A percentile compares a stretch with the other conserved stretches of the same genome.
phyloP scores from a whole-genome alignment of 2,888 invertebrate species.

The Cryptocheilus praepositus region DNA sequence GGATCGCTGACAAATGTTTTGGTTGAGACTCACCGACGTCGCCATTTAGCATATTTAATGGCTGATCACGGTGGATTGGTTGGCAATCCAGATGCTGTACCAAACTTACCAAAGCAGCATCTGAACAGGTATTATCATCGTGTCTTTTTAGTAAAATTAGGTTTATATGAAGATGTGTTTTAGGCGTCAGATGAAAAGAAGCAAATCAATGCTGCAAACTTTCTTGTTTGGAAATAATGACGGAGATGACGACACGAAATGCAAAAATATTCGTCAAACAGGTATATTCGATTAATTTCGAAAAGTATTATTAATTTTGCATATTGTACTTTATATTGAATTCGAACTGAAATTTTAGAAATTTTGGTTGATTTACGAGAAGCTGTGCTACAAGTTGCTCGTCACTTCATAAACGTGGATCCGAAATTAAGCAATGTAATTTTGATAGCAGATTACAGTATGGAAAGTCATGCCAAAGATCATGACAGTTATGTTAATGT shows the following conservation, averaged over 20 bases:
- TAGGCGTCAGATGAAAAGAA: constrained; percentile 91
- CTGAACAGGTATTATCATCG: constrained; percentile 79
- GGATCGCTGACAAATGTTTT: constrained; percentile 89
- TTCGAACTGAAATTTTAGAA: constrained; percentile 76
- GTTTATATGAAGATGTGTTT: constrained; percentile 50
- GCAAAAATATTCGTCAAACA: constrained; percentile 98
- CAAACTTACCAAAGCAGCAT: constrained; percentile 96
- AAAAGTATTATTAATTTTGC: neutral
- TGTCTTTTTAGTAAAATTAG: neutral
- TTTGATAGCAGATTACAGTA: constrained; percentile 93
- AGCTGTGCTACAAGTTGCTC: constrained; percentile 92
- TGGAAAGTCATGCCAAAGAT: constrained; percentile 96
- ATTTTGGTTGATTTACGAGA: constrained; percentile 98
- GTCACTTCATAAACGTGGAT: constrained; percentile 96
- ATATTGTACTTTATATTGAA: constrained; percentile 7
- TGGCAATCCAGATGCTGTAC: constrained; percentile 90
- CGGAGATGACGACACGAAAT: constrained; percentile 88
- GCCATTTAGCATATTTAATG: constrained; percentile 97
- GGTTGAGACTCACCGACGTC: constrained; percentile 91
- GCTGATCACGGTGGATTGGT: constrained; percentile 96
- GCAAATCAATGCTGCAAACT: constrained; percentile 92
- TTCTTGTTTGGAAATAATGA: constrained; percentile 89
- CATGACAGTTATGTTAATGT: constrained; percentile 97
- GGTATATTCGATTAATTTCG: constrained; percentile 61
- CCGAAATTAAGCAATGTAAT: constrained; percentile 89